Conservation (phyloP, 2,113 vertebrate species). For the Indicator maculatus region DNA sequence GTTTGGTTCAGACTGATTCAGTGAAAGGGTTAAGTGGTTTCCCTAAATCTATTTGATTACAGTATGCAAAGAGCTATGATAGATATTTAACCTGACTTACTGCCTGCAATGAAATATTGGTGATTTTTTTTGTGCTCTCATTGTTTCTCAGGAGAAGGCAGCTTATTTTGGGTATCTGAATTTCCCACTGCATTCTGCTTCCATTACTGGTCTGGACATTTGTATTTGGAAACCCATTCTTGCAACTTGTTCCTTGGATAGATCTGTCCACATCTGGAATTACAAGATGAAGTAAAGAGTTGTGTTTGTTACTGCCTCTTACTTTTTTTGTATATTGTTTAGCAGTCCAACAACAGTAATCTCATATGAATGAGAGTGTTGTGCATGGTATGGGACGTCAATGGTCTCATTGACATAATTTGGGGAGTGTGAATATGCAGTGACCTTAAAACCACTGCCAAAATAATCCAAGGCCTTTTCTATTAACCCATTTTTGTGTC, state of each 20-base stretch:
- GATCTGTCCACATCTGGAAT: slow-evolving; percentile 94
- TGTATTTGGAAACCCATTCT: slow-evolving; percentile 89
- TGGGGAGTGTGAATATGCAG: not conserved
- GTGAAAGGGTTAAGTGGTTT: not conserved
- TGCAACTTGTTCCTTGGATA: slow-evolving; percentile 91
- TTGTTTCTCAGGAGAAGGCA: slow-evolving; percentile 77
- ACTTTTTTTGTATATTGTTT: slow-evolving; percentile 1
- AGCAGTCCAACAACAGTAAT: not conserved
- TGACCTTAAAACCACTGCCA: not conserved
- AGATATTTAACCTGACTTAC: not conserved
- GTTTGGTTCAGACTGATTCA: not conserved
- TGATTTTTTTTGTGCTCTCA: not conserved
- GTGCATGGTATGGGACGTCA: not conserved
- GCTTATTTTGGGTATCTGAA: slow-evolving; percentile 85
- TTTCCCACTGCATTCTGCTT: slow-evolving; percentile 85
- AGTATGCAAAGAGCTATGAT: not conserved
- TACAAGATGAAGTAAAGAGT: slow-evolving; percentile 87
- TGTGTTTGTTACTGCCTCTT: not conserved
- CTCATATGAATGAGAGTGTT: not conserved
- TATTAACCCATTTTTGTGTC: not conserved
- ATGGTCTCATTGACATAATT: not conserved
- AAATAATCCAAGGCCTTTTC: not conserved
- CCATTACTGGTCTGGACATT: slow-evolving; percentile 86
- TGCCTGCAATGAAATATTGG: not conserved
- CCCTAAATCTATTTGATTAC: not conserved